Evolutionary conservation across 2,113 vertebrate species (phyloP), one percentile per base, ranked within the genome.

Genomic region (Trichomycterus rosablanca): DNA sequence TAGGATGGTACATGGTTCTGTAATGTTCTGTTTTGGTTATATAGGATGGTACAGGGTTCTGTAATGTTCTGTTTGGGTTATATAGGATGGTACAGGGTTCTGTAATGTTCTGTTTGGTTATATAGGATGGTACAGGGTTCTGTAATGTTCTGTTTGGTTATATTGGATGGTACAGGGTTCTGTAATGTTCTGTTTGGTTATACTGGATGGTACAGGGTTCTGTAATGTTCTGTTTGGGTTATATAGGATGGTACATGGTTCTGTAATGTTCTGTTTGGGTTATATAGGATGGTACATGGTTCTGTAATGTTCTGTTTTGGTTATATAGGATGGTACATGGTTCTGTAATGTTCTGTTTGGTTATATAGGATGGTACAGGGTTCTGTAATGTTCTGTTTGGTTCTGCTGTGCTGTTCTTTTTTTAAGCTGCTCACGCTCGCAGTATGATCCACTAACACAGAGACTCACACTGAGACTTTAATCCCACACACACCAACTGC

Each of bases 401-500:
- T 55, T 40, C 37, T 7, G 22, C 2, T 43, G 18, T 39, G n/a
- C 37, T n/a, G 22, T 5, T 52, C 66, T 49, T 68, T 68, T 49
- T 68, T 49, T 24, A 40, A 54, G 48, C 20, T 1, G 45, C 52
- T 15, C 57, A 53, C 24, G 32, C 46, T 44, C 64, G 14, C 56
- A 64, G 45, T 18, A 54, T 49, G 40, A 24, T 40, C 68, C 49
- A 24, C 37, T 60, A 64, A 58, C 56, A 56, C 63, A 50, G 56
- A 64, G 45, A 16, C 55, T 59, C 48, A 15, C 32, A 35, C 50
- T 20, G 55, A 26, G 46, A 59, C 26, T 70, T 50, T 56, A 44
- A 59, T 24, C 68, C 62, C 63, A 71, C 68, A 71, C 68, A 66
- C 57, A 66, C 68, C 68, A 71, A 63, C 62, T 66, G 63, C 39